Conservation (phyloP, 2,797 vertebrate species). For the Schizopygopsis malacanthus region DNA sequence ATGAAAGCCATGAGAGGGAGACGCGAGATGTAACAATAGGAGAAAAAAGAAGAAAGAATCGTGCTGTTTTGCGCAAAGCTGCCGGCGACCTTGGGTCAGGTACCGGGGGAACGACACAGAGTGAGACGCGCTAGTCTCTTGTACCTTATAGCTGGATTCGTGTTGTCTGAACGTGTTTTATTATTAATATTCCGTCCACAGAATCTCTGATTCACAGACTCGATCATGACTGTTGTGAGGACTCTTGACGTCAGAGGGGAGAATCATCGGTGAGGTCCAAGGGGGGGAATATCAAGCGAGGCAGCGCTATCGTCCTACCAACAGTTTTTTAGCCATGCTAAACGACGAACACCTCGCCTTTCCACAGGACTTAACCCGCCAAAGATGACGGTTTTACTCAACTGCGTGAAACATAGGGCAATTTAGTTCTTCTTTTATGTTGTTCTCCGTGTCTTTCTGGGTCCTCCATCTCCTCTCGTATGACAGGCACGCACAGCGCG, state of each 20-base stretch:
- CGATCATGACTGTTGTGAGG: conserved; percentile 85
- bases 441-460: conserved; percentile 22
- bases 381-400: conserved; percentile 28
- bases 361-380: conserved; percentile 27
- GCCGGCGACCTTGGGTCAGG: conserved; percentile 17
- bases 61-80: conserved; percentile 21
- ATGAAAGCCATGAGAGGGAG: background rate
- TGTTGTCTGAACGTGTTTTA: conserved; percentile 41
- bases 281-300: conserved; percentile 79
- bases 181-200: conserved; percentile 58
- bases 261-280: conserved; percentile 85
- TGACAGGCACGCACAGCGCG: conserved; percentile 62
- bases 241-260: conserved; percentile 90
- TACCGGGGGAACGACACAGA: background rate
- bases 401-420: background rate
- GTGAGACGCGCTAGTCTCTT: background rate
- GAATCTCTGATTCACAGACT: conserved; percentile 67
- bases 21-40: background rate
- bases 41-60: background rate
- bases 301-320: conserved; percentile 69
- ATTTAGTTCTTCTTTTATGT: conserved; percentile 40
- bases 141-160: conserved; percentile 28
- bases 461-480: conserved; percentile 32
- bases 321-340: conserved; percentile 59
- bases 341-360: conserved; percentile 44